A percentile compares a stretch with the other conserved stretches of the same genome.
Evolutionary conservation across 2,113 vertebrate species (phyloP).

Genomic region (Notarius quadriscutis): DNA sequence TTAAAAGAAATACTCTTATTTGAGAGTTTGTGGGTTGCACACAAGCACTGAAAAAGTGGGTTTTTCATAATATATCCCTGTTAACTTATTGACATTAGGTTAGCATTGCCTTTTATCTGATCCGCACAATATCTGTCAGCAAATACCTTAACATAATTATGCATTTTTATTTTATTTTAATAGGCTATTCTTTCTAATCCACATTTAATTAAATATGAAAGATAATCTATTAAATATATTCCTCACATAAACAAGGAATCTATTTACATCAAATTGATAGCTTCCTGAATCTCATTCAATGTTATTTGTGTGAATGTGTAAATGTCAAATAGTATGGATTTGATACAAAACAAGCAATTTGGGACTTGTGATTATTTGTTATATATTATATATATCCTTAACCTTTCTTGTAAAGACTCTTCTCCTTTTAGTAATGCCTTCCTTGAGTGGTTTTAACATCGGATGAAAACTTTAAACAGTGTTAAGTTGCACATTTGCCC

Average conservation of each 20-base stretch:
- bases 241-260: neutral
- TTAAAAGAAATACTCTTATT: too few species aligned
- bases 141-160: neutral
- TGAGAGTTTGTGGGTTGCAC: too few species aligned
- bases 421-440: neutral
- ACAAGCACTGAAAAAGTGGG: too few species aligned
- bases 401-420: neutral
- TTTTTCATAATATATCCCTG: too few species aligned
- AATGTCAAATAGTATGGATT: neutral
- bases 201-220: neutral
- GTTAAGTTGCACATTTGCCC: neutral
- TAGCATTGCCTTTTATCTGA: neutral
- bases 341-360: neutral
- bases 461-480: neutral
- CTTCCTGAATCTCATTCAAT: neutral
- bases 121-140: neutral
- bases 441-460: neutral
- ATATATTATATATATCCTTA: neutral
- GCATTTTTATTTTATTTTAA: neutral
- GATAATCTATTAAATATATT: slow-evolving; percentile 5
- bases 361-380: neutral
- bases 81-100: neutral
- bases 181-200: neutral
- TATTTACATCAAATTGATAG: neutral
- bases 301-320: neutral